These are phyloP conservation scores for Psittacula derbiana DNA, from an alignment of 2,797 vertebrate species.

Conservation along the genomic window DNA sequence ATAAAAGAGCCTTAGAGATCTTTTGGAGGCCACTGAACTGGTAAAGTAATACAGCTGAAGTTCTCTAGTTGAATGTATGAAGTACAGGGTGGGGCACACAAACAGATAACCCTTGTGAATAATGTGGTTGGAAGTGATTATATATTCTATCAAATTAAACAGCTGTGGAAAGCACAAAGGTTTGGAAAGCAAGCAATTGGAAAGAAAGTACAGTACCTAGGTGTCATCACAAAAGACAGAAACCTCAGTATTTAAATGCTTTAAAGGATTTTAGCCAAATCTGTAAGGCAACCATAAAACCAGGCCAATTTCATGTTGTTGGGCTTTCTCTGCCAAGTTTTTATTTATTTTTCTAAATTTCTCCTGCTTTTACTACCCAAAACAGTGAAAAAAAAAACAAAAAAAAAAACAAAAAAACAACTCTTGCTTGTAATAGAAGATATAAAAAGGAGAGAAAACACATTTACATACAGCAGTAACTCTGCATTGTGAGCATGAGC, in stretches of 20 bases:
- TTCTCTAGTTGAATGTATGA: neutral
- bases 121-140: neutral
- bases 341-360: neutral
- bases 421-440: neutral
- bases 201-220: neutral
- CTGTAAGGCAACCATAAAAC: neutral
- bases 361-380: neutral
- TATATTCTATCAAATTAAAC: neutral
- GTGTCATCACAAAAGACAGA: neutral
- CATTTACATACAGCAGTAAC: neutral
- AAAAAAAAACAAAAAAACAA: neutral
- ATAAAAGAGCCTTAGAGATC: neutral
- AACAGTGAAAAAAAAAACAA: neutral
- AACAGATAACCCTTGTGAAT: neutral
- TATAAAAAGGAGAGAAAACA: neutral
- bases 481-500: neutral
- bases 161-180: neutral
- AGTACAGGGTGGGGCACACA: neutral
- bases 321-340: neutral
- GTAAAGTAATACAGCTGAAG: neutral
- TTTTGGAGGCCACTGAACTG: neutral
- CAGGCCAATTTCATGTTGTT: neutral
- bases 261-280: neutral
- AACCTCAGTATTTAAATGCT: neutral
- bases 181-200: neutral